These are phyloP conservation scores for Leuctra nigra DNA, from an alignment of 2,888 invertebrate species.

Conservation along the genomic window DNA sequence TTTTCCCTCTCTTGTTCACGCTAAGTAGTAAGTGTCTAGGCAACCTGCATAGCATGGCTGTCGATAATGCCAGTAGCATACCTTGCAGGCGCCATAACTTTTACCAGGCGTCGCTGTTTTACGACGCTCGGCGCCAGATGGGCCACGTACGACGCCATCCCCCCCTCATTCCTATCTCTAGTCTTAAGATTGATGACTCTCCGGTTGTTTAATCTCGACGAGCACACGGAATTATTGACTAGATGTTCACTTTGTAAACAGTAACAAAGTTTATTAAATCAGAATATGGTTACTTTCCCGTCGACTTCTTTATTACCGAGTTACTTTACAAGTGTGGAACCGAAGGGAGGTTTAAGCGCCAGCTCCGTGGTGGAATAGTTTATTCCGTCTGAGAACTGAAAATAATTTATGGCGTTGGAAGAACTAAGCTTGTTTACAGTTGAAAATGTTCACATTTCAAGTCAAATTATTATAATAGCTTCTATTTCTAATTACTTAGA, in stretches of 20 bases:
- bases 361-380: too few species aligned
- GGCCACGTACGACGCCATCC: constrained; percentile 7
- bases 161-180: not conserved
- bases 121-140: constrained; percentile 13
- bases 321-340: too few species aligned
- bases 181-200: constrained; percentile 14
- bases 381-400: too few species aligned
- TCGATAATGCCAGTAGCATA: constrained; percentile 17
- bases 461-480: too few species aligned
- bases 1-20: too few species aligned
- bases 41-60: too few species aligned
- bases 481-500: too few species aligned
- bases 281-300: not conserved
- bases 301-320: too few species aligned
- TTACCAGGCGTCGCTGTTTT: constrained; percentile 8
- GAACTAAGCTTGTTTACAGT: too few species aligned
- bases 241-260: constrained; percentile 9
- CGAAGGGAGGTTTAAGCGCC: too few species aligned
- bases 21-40: constrained; percentile 6
- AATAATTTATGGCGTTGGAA: too few species aligned
- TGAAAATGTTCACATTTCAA: too few species aligned
- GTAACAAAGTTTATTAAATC: constrained; percentile 14
- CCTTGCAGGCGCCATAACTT: constrained; percentile 12
- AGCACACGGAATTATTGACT: constrained; percentile 15
- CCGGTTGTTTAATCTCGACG: constrained; percentile 9